Conservation (phyloP, 2,113 vertebrate genomes). For the Platanista minor region DNA sequence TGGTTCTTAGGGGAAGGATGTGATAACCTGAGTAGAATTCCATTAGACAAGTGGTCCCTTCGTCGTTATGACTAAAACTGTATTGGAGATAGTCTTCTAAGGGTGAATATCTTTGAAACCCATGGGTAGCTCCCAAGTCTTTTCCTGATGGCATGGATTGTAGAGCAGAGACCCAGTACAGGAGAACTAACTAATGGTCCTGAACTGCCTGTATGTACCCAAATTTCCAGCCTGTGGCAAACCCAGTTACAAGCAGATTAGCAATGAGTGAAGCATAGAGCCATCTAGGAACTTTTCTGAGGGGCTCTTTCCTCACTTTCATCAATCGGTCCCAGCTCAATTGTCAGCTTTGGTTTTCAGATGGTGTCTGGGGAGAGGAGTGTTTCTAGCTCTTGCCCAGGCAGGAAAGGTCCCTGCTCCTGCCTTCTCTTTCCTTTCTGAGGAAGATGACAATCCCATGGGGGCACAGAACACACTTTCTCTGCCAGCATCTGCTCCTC, state of each 20-base stretch:
- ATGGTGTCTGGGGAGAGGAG: neutral
- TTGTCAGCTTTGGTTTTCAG: conserved; percentile 45
- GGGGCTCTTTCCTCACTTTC: neutral
- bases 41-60: neutral
- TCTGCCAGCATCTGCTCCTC: neutral
- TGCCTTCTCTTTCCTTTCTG: neutral
- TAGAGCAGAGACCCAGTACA: neutral
- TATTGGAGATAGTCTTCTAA: neutral
- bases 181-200: neutral
- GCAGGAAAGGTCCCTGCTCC: neutral
- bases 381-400: neutral
- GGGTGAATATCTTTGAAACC: neutral
- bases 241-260: neutral
- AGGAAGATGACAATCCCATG: neutral
- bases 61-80: neutral
- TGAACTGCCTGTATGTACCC: neutral
- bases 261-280: neutral
- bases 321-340: neutral
- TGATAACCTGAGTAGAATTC: neutral
- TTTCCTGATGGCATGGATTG: neutral
- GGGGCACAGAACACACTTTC: neutral
- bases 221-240: neutral
- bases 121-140: neutral
- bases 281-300: neutral
- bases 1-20: neutral